Conservation (phyloP, 2,888 invertebrate genomes). For the Xestia c-nigrum region DNA sequence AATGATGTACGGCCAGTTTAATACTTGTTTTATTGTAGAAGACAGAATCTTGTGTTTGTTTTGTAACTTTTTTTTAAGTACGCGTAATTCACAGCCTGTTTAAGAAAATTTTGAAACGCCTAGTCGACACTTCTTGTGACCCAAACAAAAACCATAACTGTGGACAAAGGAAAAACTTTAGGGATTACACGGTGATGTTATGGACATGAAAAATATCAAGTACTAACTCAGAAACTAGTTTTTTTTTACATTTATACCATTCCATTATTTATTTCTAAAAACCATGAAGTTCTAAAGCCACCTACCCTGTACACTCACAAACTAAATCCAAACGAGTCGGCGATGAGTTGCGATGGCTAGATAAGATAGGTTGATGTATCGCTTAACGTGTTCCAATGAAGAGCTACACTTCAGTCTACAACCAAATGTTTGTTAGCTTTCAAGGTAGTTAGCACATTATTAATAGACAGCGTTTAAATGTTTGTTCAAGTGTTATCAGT, state of each 20-base stretch:
- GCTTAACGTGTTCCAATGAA: slow-evolving; percentile 54
- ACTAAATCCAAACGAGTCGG: slow-evolving; percentile 64
- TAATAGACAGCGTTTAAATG: slow-evolving; percentile 15
- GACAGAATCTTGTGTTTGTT: too few relatives aligned
- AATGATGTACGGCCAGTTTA: too few relatives aligned
- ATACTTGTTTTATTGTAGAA: background rate
- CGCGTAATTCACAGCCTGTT: too few relatives aligned
- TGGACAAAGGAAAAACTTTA: background rate
- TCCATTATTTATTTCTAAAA: background rate
- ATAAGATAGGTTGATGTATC: slow-evolving; percentile 72
- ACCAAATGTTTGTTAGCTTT: slow-evolving; percentile 36
- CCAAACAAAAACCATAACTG: too few relatives aligned
- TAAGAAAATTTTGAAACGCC: too few relatives aligned
- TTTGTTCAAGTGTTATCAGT: background rate
- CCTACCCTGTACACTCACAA: slow-evolving; percentile 62
- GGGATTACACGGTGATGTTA: background rate
- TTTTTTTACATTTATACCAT: background rate
- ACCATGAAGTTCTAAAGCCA: background rate
- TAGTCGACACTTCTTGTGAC: too few relatives aligned
- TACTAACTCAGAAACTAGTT: background rate
- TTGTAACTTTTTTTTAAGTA: too few relatives aligned
- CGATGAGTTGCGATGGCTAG: slow-evolving; percentile 70
- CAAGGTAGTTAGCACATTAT: slow-evolving; percentile 27
- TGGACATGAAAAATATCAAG: too few relatives aligned
- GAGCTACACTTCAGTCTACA: slow-evolving; percentile 22